These are phyloP conservation scores for Pluvianellus socialis DNA, from an alignment of 2,113 vertebrate species.

Conservation along the genomic window DNA sequence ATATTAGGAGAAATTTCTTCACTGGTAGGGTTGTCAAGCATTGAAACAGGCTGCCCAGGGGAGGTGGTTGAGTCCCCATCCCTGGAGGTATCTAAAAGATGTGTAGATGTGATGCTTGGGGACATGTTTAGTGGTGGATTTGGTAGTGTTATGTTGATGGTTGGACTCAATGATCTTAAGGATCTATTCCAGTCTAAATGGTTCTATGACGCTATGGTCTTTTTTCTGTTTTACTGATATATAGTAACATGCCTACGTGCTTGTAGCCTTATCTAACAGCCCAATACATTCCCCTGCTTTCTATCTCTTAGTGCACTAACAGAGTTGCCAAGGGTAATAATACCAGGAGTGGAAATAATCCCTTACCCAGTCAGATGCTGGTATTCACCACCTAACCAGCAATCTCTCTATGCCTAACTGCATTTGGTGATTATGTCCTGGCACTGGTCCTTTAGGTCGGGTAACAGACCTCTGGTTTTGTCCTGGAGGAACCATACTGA, in stretches of 20 bases:
- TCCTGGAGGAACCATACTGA: not conserved
- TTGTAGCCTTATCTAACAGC: not conserved
- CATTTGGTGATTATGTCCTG: not conserved
- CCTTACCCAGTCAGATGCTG: not conserved
- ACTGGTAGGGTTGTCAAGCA: not conserved
- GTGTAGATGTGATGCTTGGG: not conserved
- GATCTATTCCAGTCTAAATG: not conserved
- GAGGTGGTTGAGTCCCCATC: not conserved
- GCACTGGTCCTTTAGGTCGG: not conserved
- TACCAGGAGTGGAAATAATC: not conserved
- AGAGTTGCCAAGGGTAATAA: not conserved
- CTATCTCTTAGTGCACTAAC: not conserved
- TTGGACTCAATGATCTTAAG: not conserved
- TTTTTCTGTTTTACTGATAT: not conserved
- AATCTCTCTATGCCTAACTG: not conserved
- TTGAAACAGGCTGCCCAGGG: not conserved
- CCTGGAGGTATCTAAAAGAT: not conserved
- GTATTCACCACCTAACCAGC: not conserved
- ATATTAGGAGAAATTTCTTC: not conserved
- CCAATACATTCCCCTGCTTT: not conserved
- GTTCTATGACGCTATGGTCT: not conserved
- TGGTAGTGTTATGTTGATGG: not conserved
- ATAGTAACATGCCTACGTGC: fast-evolving
- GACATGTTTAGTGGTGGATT: not conserved
- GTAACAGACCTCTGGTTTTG: not conserved